Evolutionary conservation across 2,113 vertebrate species (phyloP), one percentile per base, ranked within the genome.

Genomic region (Syrrhaptes paradoxus): DNA sequence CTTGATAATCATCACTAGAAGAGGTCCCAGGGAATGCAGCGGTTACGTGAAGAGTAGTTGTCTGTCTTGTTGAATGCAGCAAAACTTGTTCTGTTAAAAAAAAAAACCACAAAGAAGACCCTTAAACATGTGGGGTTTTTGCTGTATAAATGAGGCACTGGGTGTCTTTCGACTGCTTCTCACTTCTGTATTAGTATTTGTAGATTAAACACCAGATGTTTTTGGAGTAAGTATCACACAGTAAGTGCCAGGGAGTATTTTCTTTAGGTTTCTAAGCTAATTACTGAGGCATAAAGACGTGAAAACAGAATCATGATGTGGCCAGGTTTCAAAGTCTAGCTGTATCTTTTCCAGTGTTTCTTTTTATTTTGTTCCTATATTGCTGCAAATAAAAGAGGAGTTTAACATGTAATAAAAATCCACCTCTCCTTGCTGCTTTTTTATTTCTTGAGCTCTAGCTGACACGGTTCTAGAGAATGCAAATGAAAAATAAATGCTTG

Each of bases 181-280:
- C 29, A 10, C 70, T 76, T 51, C 46, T 76, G 11, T 31, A 25
- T 75, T 57, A 21, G 34, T 68, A 52, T 79, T 85, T 82, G 52
- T 6, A 67, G 57, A 10, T 61, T 59, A 57, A 94, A 85, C 34
- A 62, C 6, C 63, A 78, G 77, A 78, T 65, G 34, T 81, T 76
- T 65, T 41, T 85, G 71, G 74, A 71, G 80, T 43, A 84, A 49
- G 26, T 61, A 13, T 62, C 13, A 36, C 57, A 66, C 62, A 77
- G 25, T 70, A 88, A 94, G 61, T 81, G 75, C 77, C 57, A 91
- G 63, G 72, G 48, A 92, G 61, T n/a, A 62, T 90, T 84, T 87
- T 86, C 66, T 67, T 52, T 24, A 71, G 4, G 52, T 76, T 90
- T 65, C 49, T 78, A 20, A 82, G 32, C 81, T 88, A 38, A 59